These are phyloP conservation scores for Drosophila tropicalis DNA, from an alignment of 1,140 invertebrate species.

Conservation along the genomic window DNA sequence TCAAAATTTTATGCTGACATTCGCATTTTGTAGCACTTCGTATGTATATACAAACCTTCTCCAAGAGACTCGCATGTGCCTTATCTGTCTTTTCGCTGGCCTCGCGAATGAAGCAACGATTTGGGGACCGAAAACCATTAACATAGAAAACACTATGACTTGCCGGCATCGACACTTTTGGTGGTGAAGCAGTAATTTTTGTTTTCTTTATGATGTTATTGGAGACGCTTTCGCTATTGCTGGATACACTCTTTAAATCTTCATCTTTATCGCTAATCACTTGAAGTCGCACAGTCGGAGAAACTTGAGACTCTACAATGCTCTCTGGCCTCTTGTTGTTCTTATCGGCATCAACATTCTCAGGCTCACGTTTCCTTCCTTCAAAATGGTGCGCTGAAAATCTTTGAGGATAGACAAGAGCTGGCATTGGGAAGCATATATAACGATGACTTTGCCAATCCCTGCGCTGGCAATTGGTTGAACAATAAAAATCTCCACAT, in stretches of 20 bases:
- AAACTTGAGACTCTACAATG: background rate
- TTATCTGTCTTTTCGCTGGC: conserved; percentile 31
- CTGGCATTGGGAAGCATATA: conserved; percentile 59
- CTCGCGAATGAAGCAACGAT: conserved; percentile 60
- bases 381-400: conserved; percentile 28
- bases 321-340: background rate
- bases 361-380: background rate
- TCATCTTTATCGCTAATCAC: background rate
- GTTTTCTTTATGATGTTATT: background rate
- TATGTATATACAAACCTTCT: conserved; percentile 53
- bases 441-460: conserved; percentile 67
- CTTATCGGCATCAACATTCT: background rate
- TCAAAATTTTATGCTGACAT: background rate
- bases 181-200: background rate
- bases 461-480: conserved; percentile 44
- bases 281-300: background rate
- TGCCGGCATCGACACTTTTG: conserved; percentile 22
- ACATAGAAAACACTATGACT: conserved; percentile 37
- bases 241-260: background rate
- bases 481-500: conserved; percentile 69
- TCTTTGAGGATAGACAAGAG: conserved; percentile 42
- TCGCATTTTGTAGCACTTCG: background rate
- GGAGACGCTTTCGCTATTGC: background rate
- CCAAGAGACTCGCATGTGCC: conserved; percentile 34
- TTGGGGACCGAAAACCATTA: conserved; percentile 49